Base-by-base conservation (phyloP, 2,888 invertebrate genomes). In the Augochlorella aurata region DNA sequence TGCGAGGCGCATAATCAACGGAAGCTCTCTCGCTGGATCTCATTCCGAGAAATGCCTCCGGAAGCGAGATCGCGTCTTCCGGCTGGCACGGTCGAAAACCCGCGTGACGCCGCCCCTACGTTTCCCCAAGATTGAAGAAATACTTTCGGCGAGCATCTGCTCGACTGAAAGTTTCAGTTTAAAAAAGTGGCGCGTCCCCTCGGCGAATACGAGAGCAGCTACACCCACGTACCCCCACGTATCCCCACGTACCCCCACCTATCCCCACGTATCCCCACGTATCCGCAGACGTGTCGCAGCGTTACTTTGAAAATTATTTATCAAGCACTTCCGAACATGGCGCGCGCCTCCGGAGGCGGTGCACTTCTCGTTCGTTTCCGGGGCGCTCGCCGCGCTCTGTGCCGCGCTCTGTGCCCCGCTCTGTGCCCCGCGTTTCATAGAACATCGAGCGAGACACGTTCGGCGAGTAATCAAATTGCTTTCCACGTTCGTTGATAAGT, bases 231-330 rank as follows among this genome's bases (percentile, higher is more conserved):
- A 5, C 29, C 2, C 18, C 21, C 44, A 38, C 47, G n/a, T 44
- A 24, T 18, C 29, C 38, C n/a, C n/a, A n/a, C n/a, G n/a, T n/a
- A n/a, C n/a, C n/a, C n/a, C n/a, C n/a, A n/a, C n/a, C n/a, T n/a
- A n/a, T n/a, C n/a, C 29, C 70, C 52, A 58, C 65, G 24, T 38
- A 5, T 18, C 2, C 18, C 21, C 44, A 44, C 47, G n/a, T 45
- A 21, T 18, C 29, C 38, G 9, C 14, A 24, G 58, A 8, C 14
- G 52, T 29, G 14, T 52, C n/a, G 50, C 54, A 14, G 29, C 29
- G 38, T 29, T 54, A 63, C 50, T 83, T 21, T 65, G 54, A 38
- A 79, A 79, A 83, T 84, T 83, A 75, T 85, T 80, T 79, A 68
- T 76, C 81, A 73, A 66, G 61, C 54, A 45, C 81, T 61, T 79